Conservation (phyloP, 2,113 vertebrate genomes). For the Rhegmatorhina hoffmannsi region DNA sequence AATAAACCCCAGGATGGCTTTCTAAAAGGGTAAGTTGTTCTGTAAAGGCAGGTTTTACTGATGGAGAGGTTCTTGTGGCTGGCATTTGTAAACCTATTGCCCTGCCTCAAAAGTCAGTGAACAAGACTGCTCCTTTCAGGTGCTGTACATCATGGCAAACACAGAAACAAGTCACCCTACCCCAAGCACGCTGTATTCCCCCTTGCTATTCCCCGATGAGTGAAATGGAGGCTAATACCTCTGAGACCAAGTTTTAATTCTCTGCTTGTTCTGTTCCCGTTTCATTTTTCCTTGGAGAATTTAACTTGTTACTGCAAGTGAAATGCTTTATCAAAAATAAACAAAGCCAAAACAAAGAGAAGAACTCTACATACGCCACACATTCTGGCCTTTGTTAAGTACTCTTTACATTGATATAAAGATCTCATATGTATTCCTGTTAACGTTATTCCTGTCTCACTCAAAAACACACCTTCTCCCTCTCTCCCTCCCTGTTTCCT, state of each 20-base stretch:
- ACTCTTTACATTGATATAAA: not conserved
- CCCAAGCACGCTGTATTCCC: not conserved
- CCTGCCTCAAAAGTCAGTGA: not conserved
- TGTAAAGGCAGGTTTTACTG: not conserved
- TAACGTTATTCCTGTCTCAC: not conserved
- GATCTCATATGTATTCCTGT: not conserved
- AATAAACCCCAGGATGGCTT: not conserved
- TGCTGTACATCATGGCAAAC: not conserved
- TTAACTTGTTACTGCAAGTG: conserved; percentile 1
- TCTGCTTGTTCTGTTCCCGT: conserved; percentile 5
- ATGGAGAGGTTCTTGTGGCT: not conserved
- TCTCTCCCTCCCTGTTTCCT: not conserved
- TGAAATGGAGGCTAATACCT: not conserved
- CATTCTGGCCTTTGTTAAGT: not conserved
- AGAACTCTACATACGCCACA: not conserved
- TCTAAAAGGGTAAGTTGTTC: not conserved
- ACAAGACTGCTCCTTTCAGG: not conserved
- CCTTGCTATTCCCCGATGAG: not conserved
- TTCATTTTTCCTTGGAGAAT: conserved; percentile 15
- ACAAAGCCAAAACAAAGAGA: not conserved
- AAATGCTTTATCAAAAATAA: conserved; percentile 31
- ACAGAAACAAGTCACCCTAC: not conserved
- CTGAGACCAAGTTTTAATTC: conserved; percentile 27
- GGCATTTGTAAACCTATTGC: not conserved
- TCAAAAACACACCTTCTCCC: not conserved